phyloP scores from a whole-genome alignment of 2,113 vertebrate genomes.

The Corydoras sp. region DNA sequence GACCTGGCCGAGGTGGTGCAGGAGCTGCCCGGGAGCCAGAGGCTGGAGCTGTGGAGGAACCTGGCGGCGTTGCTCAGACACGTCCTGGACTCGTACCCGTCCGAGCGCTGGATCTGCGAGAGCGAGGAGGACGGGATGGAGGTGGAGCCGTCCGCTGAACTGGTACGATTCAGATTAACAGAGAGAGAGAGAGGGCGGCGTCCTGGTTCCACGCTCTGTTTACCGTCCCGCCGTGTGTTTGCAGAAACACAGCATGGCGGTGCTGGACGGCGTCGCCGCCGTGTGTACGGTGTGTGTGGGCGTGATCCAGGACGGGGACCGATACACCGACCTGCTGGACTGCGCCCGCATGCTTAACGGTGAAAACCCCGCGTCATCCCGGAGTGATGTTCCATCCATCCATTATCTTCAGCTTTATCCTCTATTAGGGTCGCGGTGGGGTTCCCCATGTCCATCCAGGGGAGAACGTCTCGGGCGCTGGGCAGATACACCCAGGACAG shows the following conservation, averaged over 20 bases:
- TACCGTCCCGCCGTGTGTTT: background rate
- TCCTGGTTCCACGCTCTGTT: too few species aligned
- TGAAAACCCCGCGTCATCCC: slow-evolving; percentile 44
- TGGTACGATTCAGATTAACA: slow-evolving; percentile 56
- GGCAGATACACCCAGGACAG: too few species aligned
- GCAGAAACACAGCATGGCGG: slow-evolving; percentile 68
- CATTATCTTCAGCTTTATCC: too few species aligned
- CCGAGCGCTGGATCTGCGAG: slow-evolving; percentile 68
- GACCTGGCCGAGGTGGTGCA: slow-evolving; percentile 81
- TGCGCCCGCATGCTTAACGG: slow-evolving; percentile 74
- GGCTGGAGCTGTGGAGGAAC: slow-evolving; percentile 73
- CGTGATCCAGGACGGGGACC: slow-evolving; percentile 69
- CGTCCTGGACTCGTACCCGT: slow-evolving; percentile 67
- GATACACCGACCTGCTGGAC: slow-evolving; percentile 69
- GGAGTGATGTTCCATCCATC: too few species aligned
- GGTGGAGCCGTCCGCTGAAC: slow-evolving; percentile 56
- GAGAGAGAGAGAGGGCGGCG: too few species aligned
- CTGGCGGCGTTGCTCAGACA: slow-evolving; percentile 67
- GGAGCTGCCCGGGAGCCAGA: slow-evolving; percentile 79
- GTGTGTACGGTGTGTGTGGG: slow-evolving; percentile 73
- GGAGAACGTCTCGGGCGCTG: too few species aligned
- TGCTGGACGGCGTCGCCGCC: slow-evolving; percentile 72
- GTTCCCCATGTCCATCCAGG: too few species aligned
- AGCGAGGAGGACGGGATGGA: slow-evolving; percentile 58
- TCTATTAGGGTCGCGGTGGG: too few species aligned